Evolutionary conservation across 2,888 invertebrate genomes (phyloP).

Genomic region (Branchinecta sandiegonensis): DNA sequence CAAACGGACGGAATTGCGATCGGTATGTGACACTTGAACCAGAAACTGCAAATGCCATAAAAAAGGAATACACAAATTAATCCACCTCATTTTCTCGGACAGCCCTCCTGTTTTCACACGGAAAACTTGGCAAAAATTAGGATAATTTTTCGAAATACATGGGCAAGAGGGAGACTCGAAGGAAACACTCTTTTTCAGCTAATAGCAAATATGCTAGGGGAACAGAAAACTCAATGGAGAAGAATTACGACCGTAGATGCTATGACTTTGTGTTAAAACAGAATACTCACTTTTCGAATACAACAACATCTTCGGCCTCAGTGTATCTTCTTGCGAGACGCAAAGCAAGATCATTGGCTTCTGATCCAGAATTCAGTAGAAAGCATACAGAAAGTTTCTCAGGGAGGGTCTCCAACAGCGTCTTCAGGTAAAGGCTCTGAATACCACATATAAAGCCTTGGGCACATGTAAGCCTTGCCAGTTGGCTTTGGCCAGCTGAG

Average conservation of each 20-base stretch:
- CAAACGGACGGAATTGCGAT: no score
- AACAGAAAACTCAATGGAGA: background rate
- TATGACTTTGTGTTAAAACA: conserved; percentile 6
- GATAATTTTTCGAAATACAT: no score
- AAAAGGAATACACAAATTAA: no score
- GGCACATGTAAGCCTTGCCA: conserved; percentile 39
- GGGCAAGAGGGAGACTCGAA: no score
- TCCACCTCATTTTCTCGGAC: no score
- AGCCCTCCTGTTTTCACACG: no score
- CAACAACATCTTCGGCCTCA: conserved; percentile 37
- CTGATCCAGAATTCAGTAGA: conserved; percentile 43
- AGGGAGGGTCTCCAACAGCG: conserved; percentile 38
- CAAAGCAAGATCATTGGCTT: conserved; percentile 46
- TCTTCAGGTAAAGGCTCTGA: conserved; percentile 37
- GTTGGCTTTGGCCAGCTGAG: conserved; percentile 37
- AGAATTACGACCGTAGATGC: background rate
- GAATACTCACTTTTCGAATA: conserved; percentile 30
- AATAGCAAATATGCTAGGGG: conserved; percentile 4
- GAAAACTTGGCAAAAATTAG: no score
- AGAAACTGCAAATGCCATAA: no score
- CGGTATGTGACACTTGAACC: no score
- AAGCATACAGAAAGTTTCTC: conserved; percentile 37
- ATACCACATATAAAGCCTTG: conserved; percentile 39
- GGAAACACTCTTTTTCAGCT: background rate
- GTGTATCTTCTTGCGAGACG: conserved; percentile 42